Percentiles rank a stretch among this genome's conserved stretches.
These are phyloP conservation scores for Prosapia bicincta DNA, from an alignment of 2,888 invertebrate species.

Conservation along the genomic window DNA sequence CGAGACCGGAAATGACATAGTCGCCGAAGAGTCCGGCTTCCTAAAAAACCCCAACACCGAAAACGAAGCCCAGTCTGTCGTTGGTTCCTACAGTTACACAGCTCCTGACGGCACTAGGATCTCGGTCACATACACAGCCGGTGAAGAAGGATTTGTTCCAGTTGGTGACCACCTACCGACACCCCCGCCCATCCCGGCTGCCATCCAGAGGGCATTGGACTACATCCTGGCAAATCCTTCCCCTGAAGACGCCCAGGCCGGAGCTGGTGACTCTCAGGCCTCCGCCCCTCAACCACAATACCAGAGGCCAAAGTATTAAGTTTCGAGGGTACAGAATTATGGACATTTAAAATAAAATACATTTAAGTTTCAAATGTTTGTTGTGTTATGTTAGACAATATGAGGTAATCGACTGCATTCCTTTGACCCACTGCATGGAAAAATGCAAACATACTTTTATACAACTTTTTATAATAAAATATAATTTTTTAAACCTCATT, in stretches of 20 bases:
- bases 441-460: too few species aligned
- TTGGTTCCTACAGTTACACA: constrained; percentile 65
- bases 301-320: constrained; percentile 4
- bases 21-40: constrained; percentile 56
- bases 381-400: too few species aligned
- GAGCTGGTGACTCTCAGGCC: constrained; percentile 44
- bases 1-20: constrained; percentile 59
- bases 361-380: not conserved
- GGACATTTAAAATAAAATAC: not conserved
- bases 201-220: constrained; percentile 65
- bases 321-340: not conserved
- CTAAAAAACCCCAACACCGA: constrained; percentile 54
- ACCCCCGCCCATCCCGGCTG: constrained; percentile 75
- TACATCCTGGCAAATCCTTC: constrained; percentile 62
- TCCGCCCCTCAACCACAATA: constrained; percentile 41
- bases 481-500: not conserved
- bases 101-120: constrained; percentile 64
- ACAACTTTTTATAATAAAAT: too few species aligned
- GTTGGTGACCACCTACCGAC: constrained; percentile 74
- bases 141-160: constrained; percentile 53
- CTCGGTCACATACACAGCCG: constrained; percentile 61
- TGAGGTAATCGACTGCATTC: too few species aligned
- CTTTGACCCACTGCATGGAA: too few species aligned
- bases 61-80: constrained; percentile 46
- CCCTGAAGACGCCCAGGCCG: constrained; percentile 45